phyloP scores from a whole-genome alignment of 2,113 vertebrate genomes.

The Barnardius zonarius region DNA sequence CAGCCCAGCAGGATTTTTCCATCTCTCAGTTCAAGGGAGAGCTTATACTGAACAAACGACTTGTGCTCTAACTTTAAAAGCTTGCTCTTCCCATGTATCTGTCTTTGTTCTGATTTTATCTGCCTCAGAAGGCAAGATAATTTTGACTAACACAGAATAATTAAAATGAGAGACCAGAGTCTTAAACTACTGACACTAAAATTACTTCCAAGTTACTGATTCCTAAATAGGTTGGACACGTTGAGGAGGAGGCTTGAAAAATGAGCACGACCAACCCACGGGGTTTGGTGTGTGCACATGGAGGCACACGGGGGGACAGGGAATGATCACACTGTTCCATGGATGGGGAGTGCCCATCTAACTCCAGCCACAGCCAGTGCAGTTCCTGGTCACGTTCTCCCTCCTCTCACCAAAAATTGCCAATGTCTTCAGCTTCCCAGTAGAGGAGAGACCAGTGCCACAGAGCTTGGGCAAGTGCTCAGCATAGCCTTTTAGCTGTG shows the following conservation, averaged over 20 bases:
- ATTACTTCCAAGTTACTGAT: neutral
- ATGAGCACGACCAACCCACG: neutral
- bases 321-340: rapidly evolving
- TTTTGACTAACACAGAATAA: neutral
- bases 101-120: conserved; percentile 3
- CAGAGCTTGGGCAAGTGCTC: neutral
- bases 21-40: neutral
- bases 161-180: neutral
- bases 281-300: rapidly evolving
- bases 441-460: neutral
- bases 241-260: neutral
- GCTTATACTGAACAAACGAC: neutral
- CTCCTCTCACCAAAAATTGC: neutral
- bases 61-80: neutral
- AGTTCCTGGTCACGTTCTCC: neutral
- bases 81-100: neutral
- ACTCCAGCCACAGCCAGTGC: neutral
- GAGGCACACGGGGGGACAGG: neutral
- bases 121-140: neutral
- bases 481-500: neutral
- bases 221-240: neutral
- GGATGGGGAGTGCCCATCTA: rapidly evolving
- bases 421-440: neutral
- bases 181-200: neutral
- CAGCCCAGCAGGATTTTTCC: neutral